Evolutionary conservation across 2,797 vertebrate species (phyloP), one percentile per base, ranked within the genome.

Genomic region (Tenualosa thibaudeaui): DNA sequence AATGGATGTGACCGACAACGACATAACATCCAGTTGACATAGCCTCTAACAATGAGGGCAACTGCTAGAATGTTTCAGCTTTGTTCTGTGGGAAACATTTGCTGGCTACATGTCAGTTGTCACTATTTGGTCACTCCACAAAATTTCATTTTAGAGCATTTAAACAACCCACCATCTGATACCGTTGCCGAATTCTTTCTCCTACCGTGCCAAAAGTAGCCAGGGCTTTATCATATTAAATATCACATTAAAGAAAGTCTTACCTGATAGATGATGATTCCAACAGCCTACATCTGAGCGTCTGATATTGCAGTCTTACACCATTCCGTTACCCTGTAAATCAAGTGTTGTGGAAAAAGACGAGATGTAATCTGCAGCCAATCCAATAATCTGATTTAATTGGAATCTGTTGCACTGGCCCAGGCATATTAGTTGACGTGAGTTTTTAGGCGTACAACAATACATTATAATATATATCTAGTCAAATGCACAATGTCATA

Each of bases 321-420:
- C 71, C 37, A 78, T 78, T 78, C 22, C 49, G 51, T 84, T 81
- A 81, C 82, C 78, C 8, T 81, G 62, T 68, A 65, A 3, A 19
- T 83, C 12, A 75, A 81, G 87, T 91, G 92, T 90, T 40, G 91
- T 88, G 86, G 88, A 89, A 87, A 90, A 83, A 85, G 89, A 58
- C 85, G 89, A 88, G 87, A 90, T 92, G 88, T 95, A 95, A 96
- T 95, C 95, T 85, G 91, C 90, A 86, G 91, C 8, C 94, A 96
- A 95, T 96, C 95, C 95, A 95, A 93, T 95, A 95, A 95, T 94
- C 91, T 93, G 89, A 94, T 95, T 92, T 93, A 93, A 92, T 86
- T 91, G 90, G 90, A 90, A 90, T 91, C 88, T 85, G 87, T 81
- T 89, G 89, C 84, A 86, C 90, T 87, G 83, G 46, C 84, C 26